Conservation (phyloP, 2,113 vertebrate genomes). For the Scatophagus argus region DNA sequence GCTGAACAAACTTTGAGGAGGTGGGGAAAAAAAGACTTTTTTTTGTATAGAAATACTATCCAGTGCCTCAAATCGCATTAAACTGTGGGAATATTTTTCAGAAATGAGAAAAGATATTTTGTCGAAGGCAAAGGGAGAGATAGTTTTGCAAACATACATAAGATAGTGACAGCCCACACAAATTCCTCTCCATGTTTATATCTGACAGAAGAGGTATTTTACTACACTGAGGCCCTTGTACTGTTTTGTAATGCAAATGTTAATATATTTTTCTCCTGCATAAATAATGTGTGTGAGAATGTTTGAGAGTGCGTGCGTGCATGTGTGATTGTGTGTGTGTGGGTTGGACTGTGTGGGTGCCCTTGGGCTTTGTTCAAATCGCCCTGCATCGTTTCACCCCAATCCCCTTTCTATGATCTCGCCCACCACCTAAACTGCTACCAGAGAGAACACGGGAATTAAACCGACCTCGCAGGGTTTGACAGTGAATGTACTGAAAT, state of each 20-base stretch:
- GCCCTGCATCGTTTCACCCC: conserved; percentile 56
- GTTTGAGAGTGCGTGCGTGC: conserved; percentile 47
- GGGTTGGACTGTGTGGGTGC: conserved; percentile 59
- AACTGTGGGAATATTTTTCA: conserved; percentile 72
- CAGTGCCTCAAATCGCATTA: conserved; percentile 74
- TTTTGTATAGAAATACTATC: conserved; percentile 78
- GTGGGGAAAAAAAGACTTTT: conserved; percentile 10
- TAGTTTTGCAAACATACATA: conserved; percentile 65
- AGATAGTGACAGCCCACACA: conserved; percentile 57
- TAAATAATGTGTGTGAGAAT: conserved; percentile 66
- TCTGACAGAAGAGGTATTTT: conserved; percentile 77
- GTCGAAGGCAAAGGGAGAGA: conserved; percentile 66
- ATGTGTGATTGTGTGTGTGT: conserved; percentile 32
- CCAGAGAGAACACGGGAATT: conserved; percentile 37
- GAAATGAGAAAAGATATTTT: conserved; percentile 76
- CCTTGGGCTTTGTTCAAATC: conserved; percentile 49
- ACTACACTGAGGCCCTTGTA: conserved; percentile 87
- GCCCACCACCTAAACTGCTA: conserved; percentile 43
- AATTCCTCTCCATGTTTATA: conserved; percentile 63
- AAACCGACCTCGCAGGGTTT: conserved; percentile 56
- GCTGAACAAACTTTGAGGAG: conserved; percentile 46
- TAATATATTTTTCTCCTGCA: conserved; percentile 89
- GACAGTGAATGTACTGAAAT: conserved; percentile 73
- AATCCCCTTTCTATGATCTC: conserved; percentile 42
- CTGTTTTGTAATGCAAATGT: conserved; percentile 92